Percentiles rank a stretch among this genome's conserved stretches.
These are phyloP conservation scores for Agrochola litura DNA, from an alignment of 2,888 invertebrate species.

Conservation along the genomic window DNA sequence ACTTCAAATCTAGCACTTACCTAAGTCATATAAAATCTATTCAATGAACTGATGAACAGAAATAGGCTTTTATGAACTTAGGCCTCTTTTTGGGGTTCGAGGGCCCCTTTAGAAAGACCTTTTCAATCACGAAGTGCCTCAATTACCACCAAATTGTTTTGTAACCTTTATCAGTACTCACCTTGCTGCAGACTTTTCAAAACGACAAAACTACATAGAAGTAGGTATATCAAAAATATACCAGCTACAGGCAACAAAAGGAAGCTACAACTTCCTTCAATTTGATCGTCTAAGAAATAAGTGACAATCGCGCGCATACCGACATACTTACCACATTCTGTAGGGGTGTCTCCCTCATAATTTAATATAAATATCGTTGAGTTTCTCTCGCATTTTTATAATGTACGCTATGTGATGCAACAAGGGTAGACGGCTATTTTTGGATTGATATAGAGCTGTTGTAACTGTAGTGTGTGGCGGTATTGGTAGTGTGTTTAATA, in stretches of 20 bases:
- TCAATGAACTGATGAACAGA: neutral
- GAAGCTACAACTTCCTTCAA: neutral
- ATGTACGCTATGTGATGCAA: slow-evolving; percentile 77
- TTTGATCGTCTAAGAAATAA: slow-evolving; percentile 37
- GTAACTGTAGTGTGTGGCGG: neutral
- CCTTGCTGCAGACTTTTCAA: neutral
- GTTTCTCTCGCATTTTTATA: slow-evolving; percentile 79
- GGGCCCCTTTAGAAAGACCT: neutral
- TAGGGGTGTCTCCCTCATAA: slow-evolving; percentile 73
- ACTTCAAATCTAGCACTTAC: neutral
- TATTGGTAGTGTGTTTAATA: neutral
- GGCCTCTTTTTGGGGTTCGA: neutral
- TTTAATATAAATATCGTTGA: slow-evolving; percentile 85
- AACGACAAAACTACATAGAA: no score
- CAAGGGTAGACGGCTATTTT: slow-evolving; percentile 73
- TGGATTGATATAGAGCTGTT: slow-evolving; percentile 69
- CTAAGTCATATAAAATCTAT: neutral
- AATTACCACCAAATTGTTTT: neutral
- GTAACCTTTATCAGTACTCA: neutral
- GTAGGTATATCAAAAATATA: neutral
- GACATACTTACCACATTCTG: slow-evolving; percentile 45
- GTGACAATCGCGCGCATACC: slow-evolving; percentile 41
- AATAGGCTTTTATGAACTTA: neutral
- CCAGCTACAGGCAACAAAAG: neutral
- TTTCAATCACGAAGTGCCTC: neutral